Percentiles rank a stretch among this genome's conserved stretches.
These are phyloP conservation scores for Syrista parreyssii DNA, from an alignment of 2,888 invertebrate species.

Conservation along the genomic window DNA sequence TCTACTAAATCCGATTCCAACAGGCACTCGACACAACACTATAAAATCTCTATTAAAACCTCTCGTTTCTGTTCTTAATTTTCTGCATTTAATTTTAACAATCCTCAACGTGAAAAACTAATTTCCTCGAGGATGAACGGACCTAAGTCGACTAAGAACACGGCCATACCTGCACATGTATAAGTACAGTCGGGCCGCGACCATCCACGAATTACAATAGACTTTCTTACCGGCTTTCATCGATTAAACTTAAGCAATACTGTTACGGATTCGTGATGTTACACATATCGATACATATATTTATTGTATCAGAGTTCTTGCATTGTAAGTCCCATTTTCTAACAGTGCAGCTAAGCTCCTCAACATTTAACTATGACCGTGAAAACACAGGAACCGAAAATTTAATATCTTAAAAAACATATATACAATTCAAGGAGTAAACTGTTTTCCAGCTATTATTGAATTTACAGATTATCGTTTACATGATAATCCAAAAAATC, in stretches of 20 bases:
- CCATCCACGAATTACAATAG: conserved; percentile 65
- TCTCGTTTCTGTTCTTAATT: conserved; percentile 3
- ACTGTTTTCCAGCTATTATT: no score
- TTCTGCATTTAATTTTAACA: conserved; percentile 36
- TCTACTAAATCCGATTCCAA: conserved; percentile 24
- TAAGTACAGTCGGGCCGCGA: conserved; percentile 65
- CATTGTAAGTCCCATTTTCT: background rate
- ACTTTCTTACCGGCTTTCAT: conserved; percentile 66
- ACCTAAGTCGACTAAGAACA: conserved; percentile 57
- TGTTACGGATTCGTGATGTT: conserved; percentile 60
- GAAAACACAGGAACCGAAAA: no score
- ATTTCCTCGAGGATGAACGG: conserved; percentile 42
- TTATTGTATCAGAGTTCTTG: background rate
- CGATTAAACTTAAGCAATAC: conserved; percentile 61
- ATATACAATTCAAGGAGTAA: no score
- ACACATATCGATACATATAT: conserved; percentile 47
- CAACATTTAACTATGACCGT: no score
- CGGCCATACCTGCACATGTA: conserved; percentile 62
- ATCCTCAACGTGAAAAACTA: conserved; percentile 28
- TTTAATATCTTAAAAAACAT: no score
- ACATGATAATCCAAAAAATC: no score
- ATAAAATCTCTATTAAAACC: background rate
- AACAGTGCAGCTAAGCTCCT: background rate
- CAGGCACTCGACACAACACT: conserved; percentile 41
- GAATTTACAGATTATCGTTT: no score